A percentile compares a stretch with the other conserved stretches of the same genome.
phyloP scores from a whole-genome alignment of 2,797 vertebrate genomes.

The Sebastiscus tertius region DNA sequence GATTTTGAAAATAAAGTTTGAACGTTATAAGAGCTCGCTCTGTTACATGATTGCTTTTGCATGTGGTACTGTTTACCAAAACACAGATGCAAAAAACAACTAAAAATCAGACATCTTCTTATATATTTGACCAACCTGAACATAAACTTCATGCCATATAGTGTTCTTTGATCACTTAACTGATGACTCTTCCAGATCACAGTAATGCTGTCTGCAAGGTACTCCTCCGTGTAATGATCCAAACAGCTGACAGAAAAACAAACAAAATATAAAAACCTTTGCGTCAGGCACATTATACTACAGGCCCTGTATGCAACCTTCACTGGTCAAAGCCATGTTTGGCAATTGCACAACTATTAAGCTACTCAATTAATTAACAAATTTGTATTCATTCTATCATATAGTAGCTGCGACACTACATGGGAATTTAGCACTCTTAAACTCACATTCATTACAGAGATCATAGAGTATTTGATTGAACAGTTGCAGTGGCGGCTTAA shows the following conservation, averaged over 20 bases:
- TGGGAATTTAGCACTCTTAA: background rate
- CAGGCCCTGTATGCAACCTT: background rate
- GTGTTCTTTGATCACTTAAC: background rate
- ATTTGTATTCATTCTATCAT: background rate
- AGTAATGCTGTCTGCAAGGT: constrained; percentile 20
- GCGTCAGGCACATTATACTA: background rate
- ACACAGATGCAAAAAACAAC: background rate
- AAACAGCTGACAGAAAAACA: constrained; percentile 42
- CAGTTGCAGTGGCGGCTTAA: background rate
- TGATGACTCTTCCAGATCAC: constrained; percentile 55
- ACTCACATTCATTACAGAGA: background rate
- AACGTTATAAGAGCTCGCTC: background rate
- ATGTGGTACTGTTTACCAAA: background rate
- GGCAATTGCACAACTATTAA: background rate
- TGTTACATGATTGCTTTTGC: constrained; percentile 11
- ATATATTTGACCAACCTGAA: constrained; percentile 15
- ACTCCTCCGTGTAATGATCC: constrained; percentile 4
- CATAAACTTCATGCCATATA: constrained; percentile 2
- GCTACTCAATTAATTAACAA: background rate
- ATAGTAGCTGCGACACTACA: background rate
- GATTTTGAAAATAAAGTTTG: background rate
- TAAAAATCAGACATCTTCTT: background rate
- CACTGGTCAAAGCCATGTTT: background rate
- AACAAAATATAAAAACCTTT: constrained; percentile 27
- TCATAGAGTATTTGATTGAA: background rate